These are phyloP conservation scores for Amyelois transitella DNA, from an alignment of 1,140 invertebrate genomes.

Conservation along the genomic window DNA sequence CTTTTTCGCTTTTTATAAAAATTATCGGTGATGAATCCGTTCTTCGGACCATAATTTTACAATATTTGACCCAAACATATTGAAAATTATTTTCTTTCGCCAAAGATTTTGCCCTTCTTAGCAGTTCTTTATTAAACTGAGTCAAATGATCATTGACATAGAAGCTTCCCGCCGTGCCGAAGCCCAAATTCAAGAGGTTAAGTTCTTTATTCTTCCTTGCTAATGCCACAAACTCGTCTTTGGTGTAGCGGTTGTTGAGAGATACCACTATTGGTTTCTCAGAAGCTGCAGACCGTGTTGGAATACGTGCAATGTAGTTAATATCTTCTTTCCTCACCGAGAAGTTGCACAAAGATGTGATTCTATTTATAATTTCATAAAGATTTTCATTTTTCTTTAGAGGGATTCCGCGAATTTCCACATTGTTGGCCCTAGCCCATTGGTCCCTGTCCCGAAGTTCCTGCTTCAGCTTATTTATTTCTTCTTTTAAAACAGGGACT, in stretches of 20 bases:
- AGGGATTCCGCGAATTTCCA: too few species aligned
- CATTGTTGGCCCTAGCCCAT: too few species aligned
- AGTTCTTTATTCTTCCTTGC: constrained; percentile 9
- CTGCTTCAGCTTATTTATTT: background rate
- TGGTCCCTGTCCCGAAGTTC: too few species aligned
- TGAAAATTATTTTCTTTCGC: constrained; percentile 4
- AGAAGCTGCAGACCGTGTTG: background rate
- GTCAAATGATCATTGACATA: too few species aligned
- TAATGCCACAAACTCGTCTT: constrained; percentile 17
- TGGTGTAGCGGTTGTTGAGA: constrained; percentile 16
- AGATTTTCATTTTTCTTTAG: constrained; percentile 11
- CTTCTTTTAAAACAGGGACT: background rate
- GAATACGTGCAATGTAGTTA: constrained; percentile 13
- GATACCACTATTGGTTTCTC: constrained; percentile 16
- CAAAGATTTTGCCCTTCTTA: constrained; percentile 4
- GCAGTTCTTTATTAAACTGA: constrained; percentile 2
- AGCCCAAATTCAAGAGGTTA: constrained; percentile 4
- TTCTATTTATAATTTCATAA: constrained; percentile 5
- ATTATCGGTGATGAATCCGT: constrained; percentile 1
- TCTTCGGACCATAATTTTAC: constrained; percentile 10
- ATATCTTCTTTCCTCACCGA: constrained; percentile 17
- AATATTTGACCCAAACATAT: too few species aligned
- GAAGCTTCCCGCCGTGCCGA: background rate
- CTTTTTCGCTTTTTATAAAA: background rate
- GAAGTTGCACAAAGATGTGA: background rate